Conservation (phyloP, 2,113 vertebrate species). For the Lasiurus cinereus region DNA sequence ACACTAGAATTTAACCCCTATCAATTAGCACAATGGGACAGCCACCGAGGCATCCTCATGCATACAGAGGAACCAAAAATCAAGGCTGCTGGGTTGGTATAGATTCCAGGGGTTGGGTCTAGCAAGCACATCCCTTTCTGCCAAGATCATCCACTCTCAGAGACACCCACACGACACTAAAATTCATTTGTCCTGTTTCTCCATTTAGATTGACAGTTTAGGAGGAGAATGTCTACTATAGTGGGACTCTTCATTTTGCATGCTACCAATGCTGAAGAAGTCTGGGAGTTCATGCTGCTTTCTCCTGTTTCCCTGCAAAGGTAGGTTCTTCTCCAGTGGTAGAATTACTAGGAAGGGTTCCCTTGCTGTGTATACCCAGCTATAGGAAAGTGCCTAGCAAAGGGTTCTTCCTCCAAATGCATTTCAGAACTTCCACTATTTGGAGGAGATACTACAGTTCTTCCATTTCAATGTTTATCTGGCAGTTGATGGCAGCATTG, state of each 20-base stretch:
- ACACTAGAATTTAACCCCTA: neutral
- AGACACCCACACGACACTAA: neutral
- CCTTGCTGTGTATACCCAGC: neutral
- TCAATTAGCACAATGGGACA: neutral
- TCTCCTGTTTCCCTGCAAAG: neutral
- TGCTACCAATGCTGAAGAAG: neutral
- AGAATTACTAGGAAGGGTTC: neutral
- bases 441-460: neutral
- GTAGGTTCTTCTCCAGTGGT: neutral
- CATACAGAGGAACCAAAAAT: neutral
- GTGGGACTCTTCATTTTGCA: neutral
- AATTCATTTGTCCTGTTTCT: neutral
- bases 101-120: neutral
- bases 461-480: slow-evolving; percentile 1
- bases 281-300: neutral
- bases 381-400: neutral
- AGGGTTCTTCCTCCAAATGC: neutral
- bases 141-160: neutral
- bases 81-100: neutral
- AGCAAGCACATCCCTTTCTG: slow-evolving; percentile 5
- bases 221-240: neutral
- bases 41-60: neutral
- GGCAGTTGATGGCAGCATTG: neutral
- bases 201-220: neutral
- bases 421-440: neutral